A percentile compares a stretch with the other conserved stretches of the same genome.
These are phyloP conservation scores for Meleagris gallopavo DNA, from an alignment of 2,113 vertebrate species.

Conservation along the genomic window DNA sequence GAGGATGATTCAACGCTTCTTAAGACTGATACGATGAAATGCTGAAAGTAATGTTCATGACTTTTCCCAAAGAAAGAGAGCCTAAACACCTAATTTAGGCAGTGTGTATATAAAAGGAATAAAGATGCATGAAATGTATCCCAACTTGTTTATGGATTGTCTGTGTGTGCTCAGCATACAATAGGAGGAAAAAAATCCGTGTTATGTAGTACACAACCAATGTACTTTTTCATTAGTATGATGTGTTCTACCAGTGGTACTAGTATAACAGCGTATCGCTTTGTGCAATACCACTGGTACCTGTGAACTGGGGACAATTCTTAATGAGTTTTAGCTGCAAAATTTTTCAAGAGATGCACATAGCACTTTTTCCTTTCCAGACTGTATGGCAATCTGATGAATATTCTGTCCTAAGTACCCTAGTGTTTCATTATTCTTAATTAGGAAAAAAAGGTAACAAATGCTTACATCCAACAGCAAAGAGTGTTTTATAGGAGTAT, in stretches of 20 bases:
- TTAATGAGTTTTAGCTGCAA: not conserved
- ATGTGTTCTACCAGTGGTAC: not conserved
- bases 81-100: not conserved
- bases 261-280: not conserved
- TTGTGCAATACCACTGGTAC: not conserved
- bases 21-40: not conserved
- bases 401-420: not conserved
- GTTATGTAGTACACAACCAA: not conserved
- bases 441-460: not conserved
- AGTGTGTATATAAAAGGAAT: not conserved
- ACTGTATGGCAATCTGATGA: not conserved
- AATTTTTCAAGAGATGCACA: not conserved
- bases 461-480: not conserved
- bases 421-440: not conserved
- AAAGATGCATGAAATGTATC: not conserved
- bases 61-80: not conserved
- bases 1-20: not conserved
- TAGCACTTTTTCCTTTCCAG: not conserved
- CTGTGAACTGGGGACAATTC: not conserved
- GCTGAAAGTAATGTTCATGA: not conserved
- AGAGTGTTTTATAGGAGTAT: not conserved
- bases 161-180: not conserved
- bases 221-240: not conserved
- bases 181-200: not conserved
- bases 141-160: not conserved